Conservation (phyloP, 1,140 invertebrate genomes). For the Cryptotermes secundus region DNA sequence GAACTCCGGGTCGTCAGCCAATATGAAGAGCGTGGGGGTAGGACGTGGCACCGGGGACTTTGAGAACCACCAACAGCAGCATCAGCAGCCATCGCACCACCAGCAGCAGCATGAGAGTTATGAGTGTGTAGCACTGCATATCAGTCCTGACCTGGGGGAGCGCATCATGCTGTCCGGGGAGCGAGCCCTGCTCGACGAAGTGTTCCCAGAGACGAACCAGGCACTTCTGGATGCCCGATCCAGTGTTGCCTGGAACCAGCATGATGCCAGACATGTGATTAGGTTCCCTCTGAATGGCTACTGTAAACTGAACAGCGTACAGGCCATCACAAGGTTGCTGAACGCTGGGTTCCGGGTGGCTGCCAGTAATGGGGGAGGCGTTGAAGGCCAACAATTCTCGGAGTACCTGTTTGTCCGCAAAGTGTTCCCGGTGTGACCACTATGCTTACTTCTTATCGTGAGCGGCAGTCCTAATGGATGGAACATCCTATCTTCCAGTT, state of each 20-base stretch:
- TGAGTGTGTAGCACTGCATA: slow-evolving; percentile 84
- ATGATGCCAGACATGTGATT: slow-evolving; percentile 81
- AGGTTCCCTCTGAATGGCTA: slow-evolving; percentile 90
- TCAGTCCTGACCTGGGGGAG: slow-evolving; percentile 86
- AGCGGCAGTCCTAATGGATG: not conserved
- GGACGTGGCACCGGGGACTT: slow-evolving; percentile 21
- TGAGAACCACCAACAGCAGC: slow-evolving; percentile 29
- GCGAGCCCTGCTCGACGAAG: slow-evolving; percentile 72
- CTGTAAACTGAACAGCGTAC: slow-evolving; percentile 88
- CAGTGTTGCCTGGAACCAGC: slow-evolving; percentile 79
- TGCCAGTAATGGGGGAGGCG: slow-evolving; percentile 83
- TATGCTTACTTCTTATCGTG: too few species aligned
- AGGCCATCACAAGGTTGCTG: slow-evolving; percentile 84
- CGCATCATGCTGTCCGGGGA: slow-evolving; percentile 83
- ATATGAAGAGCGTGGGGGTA: slow-evolving; percentile 21
- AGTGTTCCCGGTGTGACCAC: slow-evolving; percentile 33
- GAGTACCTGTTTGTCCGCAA: slow-evolving; percentile 85
- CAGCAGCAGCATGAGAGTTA: slow-evolving; percentile 55
- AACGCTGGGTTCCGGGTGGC: slow-evolving; percentile 79
- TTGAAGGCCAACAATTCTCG: slow-evolving; percentile 89
- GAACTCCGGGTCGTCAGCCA: slow-evolving; percentile 43
- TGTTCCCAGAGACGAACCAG: slow-evolving; percentile 86
- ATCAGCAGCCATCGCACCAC: slow-evolving; percentile 42
- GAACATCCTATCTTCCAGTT: not conserved
- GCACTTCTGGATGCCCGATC: slow-evolving; percentile 79